Evolutionary conservation across 2,797 vertebrate species (phyloP).

Genomic region (Thamnophis elegans): DNA sequence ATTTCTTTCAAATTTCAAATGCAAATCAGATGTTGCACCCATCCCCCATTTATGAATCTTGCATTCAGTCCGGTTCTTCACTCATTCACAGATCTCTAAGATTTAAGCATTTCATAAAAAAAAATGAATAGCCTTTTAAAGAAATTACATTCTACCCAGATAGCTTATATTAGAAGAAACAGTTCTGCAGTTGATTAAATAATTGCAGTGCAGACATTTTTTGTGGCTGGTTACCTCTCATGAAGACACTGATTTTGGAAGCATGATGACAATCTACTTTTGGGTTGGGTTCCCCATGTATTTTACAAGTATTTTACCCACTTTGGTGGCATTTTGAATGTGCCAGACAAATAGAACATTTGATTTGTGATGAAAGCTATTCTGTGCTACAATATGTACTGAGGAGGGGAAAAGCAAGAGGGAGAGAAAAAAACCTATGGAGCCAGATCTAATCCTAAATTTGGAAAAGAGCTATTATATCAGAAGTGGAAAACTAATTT

Average conservation of each 20-base stretch:
- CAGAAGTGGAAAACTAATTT: constrained; percentile 7
- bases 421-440: neutral
- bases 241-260: constrained; percentile 17
- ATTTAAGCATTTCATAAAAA: constrained; percentile 16
- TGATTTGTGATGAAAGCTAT: constrained; percentile 25
- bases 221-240: neutral
- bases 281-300: neutral
- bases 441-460: constrained; percentile 41
- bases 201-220: constrained; percentile 3
- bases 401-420: constrained; percentile 2
- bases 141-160: neutral
- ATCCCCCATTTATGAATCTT: neutral
- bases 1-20: neutral
- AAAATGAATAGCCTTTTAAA: rapidly evolving
- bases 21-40: neutral
- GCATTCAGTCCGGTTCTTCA: neutral
- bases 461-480: constrained; percentile 15
- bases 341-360: constrained; percentile 44
- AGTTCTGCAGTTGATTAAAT: constrained; percentile 25
- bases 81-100: neutral
- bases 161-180: constrained; percentile 4
- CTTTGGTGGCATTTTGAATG: constrained; percentile 45
- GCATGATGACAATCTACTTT: neutral
- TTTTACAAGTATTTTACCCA: constrained; percentile 43
- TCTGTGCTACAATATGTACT: constrained; percentile 19